These are phyloP conservation scores for Coracopsis vasa DNA, from an alignment of 2,113 vertebrate species.

Conservation along the genomic window DNA sequence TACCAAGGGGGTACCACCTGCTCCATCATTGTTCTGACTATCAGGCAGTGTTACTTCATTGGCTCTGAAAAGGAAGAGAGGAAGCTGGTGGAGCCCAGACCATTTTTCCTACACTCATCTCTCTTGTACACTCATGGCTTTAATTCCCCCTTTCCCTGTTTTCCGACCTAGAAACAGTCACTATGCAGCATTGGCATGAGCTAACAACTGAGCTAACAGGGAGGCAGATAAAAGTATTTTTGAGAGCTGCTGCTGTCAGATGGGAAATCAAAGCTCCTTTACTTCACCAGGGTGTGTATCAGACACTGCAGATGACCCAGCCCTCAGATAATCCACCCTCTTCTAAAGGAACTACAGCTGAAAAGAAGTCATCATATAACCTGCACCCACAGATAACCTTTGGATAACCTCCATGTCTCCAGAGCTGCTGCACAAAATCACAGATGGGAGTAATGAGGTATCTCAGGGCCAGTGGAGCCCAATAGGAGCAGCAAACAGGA, in stretches of 20 bases:
- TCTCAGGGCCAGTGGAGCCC: background rate
- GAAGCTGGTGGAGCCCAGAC: background rate
- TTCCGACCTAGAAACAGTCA: background rate
- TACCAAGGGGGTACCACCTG: background rate
- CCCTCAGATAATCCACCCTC: background rate
- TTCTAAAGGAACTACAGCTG: background rate
- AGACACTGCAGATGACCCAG: background rate
- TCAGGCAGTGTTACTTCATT: background rate
- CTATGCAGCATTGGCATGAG: background rate
- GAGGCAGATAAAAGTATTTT: background rate
- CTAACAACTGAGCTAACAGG: background rate
- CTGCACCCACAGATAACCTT: background rate
- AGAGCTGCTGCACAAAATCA: slow-evolving; percentile 2
- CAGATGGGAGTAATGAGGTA: background rate
- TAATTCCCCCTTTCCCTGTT: background rate
- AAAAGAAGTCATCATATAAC: background rate
- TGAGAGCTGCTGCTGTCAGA: background rate
- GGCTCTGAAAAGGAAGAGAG: background rate
- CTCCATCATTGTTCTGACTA: background rate
- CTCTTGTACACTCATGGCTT: background rate
- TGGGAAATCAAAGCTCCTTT: background rate
- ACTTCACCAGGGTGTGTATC: background rate
- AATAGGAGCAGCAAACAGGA: background rate
- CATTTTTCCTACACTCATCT: background rate
- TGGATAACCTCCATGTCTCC: background rate